phyloP scores from a whole-genome alignment of 2,797 vertebrate genomes.

The Spheniscus humboldti region DNA sequence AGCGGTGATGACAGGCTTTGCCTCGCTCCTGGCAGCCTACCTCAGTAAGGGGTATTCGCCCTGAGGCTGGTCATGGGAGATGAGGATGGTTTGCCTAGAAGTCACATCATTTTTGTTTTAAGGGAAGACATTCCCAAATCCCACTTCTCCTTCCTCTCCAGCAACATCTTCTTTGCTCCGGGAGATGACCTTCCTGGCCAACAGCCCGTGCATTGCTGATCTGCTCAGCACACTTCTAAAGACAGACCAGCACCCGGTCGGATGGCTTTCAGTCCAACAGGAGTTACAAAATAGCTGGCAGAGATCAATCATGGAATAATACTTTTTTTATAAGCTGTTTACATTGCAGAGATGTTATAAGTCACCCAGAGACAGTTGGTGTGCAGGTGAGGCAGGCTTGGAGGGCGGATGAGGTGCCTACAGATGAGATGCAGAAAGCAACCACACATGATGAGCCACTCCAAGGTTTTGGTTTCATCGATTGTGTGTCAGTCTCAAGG shows the following conservation, averaged over 20 bases:
- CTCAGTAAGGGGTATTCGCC: rapidly evolving
- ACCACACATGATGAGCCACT: background rate
- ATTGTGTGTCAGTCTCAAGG: background rate
- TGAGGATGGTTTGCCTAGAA: background rate
- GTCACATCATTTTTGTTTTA: background rate
- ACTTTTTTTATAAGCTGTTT: background rate
- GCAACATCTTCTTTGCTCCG: background rate
- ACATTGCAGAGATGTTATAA: background rate
- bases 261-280: background rate
- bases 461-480: background rate
- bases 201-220: background rate
- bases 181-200: background rate
- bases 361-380: background rate
- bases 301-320: rapidly evolving
- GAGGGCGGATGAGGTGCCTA: background rate
- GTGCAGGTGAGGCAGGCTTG: background rate
- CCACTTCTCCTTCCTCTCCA: background rate
- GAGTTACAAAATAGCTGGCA: background rate
- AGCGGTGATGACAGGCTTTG: background rate
- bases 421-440: background rate
- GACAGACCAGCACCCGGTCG: rapidly evolving
- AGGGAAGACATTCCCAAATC: background rate
- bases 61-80: background rate
- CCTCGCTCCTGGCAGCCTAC: background rate
- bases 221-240: background rate